Evolutionary conservation across 2,113 vertebrate species (phyloP).

Genomic region (Erythrolamprus reginae): DNA sequence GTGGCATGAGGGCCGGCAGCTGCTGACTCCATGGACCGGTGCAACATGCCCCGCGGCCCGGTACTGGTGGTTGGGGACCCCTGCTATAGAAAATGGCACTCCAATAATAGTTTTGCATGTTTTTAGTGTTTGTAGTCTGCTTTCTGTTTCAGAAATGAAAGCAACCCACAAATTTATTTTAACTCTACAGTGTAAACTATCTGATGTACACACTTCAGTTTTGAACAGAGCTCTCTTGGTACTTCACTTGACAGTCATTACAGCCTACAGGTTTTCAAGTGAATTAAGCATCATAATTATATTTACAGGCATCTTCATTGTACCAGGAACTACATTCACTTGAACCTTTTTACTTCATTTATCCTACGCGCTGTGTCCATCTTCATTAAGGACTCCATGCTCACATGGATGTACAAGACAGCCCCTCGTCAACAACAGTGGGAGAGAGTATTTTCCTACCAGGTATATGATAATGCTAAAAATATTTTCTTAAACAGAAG

Average conservation of each 20-base stretch:
- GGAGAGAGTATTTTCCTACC: conserved; percentile 75
- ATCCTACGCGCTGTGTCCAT: conserved; percentile 89
- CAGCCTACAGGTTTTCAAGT: background rate
- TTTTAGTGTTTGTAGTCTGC: rapidly evolving
- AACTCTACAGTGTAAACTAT: background rate
- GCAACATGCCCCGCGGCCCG: too few relatives aligned
- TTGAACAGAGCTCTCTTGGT: background rate
- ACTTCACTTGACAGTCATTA: background rate
- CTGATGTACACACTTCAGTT: conserved; percentile 13
- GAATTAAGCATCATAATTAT: conserved; percentile 13
- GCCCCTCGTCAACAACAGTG: conserved; percentile 69
- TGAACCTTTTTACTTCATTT: conserved; percentile 94
- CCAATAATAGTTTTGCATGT: background rate
- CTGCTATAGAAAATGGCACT: background rate
- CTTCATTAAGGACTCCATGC: conserved; percentile 84
- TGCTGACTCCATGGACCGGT: too few relatives aligned
- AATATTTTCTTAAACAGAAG: conserved; percentile 1
- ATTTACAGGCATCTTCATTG: conserved; percentile 87
- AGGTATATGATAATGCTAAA: conserved; percentile 64
- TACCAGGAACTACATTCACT: conserved; percentile 94
- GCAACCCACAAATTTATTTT: conserved; percentile 9
- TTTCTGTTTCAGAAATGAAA: conserved; percentile 22
- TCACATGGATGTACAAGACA: conserved; percentile 80
- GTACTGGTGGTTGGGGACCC: too few relatives aligned
- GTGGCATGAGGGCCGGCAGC: too few relatives aligned